phyloP scores from a whole-genome alignment of 2,797 vertebrate genomes.

The Anas capensis region DNA sequence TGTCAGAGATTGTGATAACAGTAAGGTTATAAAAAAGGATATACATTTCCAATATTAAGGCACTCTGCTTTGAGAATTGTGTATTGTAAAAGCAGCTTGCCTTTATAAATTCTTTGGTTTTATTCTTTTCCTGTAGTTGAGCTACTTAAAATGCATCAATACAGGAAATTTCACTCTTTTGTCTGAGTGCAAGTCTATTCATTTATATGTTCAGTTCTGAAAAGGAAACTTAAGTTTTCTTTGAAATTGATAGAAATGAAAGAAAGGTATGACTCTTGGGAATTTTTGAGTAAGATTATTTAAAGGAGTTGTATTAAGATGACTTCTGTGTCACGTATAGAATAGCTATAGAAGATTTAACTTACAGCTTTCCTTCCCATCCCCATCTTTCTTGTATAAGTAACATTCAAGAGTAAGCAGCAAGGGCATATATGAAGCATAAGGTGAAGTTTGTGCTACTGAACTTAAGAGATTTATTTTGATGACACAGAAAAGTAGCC shows the following conservation, averaged over 20 bases:
- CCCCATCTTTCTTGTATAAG: fast-evolving
- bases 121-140: background rate
- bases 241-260: background rate
- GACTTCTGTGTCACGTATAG: background rate
- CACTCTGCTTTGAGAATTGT: background rate
- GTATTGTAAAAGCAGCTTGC: background rate
- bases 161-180: background rate
- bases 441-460: background rate
- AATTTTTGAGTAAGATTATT: background rate
- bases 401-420: background rate
- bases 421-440: background rate
- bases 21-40: background rate
- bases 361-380: background rate
- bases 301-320: background rate
- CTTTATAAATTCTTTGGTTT: background rate
- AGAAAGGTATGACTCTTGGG: background rate
- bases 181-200: background rate
- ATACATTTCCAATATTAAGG: background rate
- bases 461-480: background rate
- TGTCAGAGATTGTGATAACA: background rate
- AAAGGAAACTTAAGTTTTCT: background rate
- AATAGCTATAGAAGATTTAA: background rate
- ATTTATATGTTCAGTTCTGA: background rate
- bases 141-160: background rate
- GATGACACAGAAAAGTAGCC: background rate